phyloP scores from a whole-genome alignment of 53 echinoderm and acorn worm species.

The Luidia sarsii region DNA sequence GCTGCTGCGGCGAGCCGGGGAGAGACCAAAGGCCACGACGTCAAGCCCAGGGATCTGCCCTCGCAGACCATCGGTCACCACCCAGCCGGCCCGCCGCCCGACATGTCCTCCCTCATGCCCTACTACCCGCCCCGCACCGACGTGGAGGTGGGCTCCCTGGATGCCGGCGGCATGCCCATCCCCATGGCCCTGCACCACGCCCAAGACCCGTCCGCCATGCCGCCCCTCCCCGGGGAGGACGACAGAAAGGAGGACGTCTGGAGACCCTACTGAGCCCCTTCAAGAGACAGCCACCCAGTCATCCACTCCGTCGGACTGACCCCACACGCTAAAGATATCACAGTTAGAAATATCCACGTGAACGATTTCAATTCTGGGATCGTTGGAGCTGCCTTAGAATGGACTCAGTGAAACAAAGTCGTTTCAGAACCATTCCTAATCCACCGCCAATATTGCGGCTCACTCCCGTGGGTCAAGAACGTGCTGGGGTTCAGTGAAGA shows the following conservation, averaged over 20 bases:
- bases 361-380: too few species aligned
- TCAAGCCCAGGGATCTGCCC: constrained; percentile 47
- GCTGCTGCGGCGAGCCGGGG: too few species aligned
- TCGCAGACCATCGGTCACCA: constrained; percentile 54
- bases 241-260: constrained; percentile 97
- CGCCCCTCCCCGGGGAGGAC: constrained; percentile 60
- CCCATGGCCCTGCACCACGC: constrained; percentile 53
- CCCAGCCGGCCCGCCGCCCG: not conserved
- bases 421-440: too few species aligned
- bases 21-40: constrained; percentile 61
- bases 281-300: too few species aligned
- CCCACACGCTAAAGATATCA: too few species aligned
- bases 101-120: constrained; percentile 42
- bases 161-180: constrained; percentile 23
- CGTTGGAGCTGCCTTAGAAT: too few species aligned
- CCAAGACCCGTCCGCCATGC: constrained; percentile 62
- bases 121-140: constrained; percentile 54
- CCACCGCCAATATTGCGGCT: too few species aligned
- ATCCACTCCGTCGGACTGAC: too few species aligned
- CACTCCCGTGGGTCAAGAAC: too few species aligned
- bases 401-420: too few species aligned
- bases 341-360: too few species aligned
- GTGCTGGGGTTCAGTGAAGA: too few species aligned
- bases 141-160: constrained; percentile 23
- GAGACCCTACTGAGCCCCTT: constrained; percentile 96